Conservation (phyloP, 2,113 vertebrate genomes). For the Catharus bicknelli region DNA sequence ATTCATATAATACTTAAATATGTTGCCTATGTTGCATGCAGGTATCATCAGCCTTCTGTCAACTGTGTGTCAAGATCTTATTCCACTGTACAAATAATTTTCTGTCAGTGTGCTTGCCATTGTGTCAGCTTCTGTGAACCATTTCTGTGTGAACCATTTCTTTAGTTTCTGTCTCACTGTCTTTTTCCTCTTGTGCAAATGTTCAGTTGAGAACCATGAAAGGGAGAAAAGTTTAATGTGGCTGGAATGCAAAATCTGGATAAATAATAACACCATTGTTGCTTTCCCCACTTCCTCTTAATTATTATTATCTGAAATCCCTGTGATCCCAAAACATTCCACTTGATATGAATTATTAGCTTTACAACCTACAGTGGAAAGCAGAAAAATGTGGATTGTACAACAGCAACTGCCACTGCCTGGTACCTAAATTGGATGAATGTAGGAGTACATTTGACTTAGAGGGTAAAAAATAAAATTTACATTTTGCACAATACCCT, state of each 20-base stretch:
- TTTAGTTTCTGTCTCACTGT: not conserved
- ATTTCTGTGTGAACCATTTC: not conserved
- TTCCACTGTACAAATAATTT: not conserved
- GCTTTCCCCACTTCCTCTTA: not conserved
- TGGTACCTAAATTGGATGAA: not conserved
- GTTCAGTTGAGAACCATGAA: not conserved
- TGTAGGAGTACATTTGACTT: not conserved
- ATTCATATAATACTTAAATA: not conserved
- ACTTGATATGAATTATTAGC: not conserved
- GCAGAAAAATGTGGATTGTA: not conserved
- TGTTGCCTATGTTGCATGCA: not conserved
- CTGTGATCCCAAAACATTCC: not conserved
- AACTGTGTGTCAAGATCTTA: not conserved
- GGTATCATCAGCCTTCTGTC: not conserved
- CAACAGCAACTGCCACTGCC: not conserved
- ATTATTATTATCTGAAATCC: not conserved
- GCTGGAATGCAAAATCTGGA: not conserved
- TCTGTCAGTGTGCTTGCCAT: not conserved
- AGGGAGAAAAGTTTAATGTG: not conserved
- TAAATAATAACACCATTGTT: not conserved
- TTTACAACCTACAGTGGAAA: not conserved
- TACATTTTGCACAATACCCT: not conserved
- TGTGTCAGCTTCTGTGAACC: not conserved
- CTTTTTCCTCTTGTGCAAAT: not conserved
- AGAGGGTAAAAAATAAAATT: not conserved